phyloP scores from a whole-genome alignment of 2,888 invertebrate genomes.

The Flexamia atlantica region DNA sequence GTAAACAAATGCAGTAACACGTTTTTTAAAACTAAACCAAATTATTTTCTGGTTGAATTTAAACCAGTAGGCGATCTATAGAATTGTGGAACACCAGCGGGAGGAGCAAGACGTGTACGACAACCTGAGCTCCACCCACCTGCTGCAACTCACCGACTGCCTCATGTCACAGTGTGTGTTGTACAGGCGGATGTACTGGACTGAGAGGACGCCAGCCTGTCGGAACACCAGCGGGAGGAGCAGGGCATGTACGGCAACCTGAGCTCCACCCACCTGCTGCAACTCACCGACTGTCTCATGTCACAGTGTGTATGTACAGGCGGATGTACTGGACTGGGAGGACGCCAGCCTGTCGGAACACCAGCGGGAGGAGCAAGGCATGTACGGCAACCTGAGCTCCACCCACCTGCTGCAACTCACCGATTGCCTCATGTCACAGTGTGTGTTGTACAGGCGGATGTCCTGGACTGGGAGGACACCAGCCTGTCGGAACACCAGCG shows the following conservation, averaged over 20 bases:
- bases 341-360: constrained; percentile 72
- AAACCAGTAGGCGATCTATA: no score
- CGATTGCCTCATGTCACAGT: constrained; percentile 72
- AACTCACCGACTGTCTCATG: constrained; percentile 81
- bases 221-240: constrained; percentile 82
- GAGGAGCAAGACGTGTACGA: constrained; percentile 99
- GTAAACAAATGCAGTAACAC: no score
- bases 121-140: constrained; percentile 89
- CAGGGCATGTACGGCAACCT: constrained; percentile 97
- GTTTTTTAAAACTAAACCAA: no score
- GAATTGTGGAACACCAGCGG: constrained; percentile 76
- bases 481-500: constrained; percentile 74
- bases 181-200: constrained; percentile 60
- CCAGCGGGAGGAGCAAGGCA: constrained; percentile 92
- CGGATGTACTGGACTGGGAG: constrained; percentile 66
- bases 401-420: constrained; percentile 92
- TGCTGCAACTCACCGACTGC: constrained; percentile 85
- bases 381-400: constrained; percentile 94
- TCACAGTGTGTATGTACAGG: not conserved
- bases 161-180: not conserved
- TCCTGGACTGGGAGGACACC: constrained; percentile 69
- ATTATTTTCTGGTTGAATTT: no score
- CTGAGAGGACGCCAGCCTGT: constrained; percentile 67
- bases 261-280: constrained; percentile 90
- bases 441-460: constrained; percentile 68